Evolutionary conservation across 2,797 vertebrate species (phyloP).

Genomic region (Neosilurus mollespiculum): DNA sequence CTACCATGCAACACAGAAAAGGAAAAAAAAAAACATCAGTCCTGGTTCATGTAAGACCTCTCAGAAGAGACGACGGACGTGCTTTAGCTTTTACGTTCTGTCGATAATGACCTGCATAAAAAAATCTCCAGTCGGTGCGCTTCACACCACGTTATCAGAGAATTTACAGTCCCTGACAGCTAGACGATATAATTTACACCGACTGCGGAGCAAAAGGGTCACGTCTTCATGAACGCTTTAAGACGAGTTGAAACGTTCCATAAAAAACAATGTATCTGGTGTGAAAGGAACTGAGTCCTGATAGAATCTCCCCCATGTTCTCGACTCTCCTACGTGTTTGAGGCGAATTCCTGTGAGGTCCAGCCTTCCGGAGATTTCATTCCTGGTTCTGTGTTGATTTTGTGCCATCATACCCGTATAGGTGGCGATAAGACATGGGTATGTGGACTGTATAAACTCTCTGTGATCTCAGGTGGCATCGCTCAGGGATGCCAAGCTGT

Average conservation of each 20-base stretch:
- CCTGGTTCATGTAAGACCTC: slow-evolving; percentile 20
- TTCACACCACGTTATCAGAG: neutral
- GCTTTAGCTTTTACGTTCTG: neutral
- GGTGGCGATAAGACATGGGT: slow-evolving; percentile 56
- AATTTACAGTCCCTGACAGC: slow-evolving; percentile 6
- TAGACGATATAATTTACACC: slow-evolving; percentile 14
- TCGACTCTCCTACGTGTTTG: slow-evolving; percentile 44
- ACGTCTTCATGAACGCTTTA: neutral
- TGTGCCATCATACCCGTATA: slow-evolving; percentile 62
- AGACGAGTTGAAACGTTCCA: slow-evolving; percentile 11
- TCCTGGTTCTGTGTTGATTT: slow-evolving; percentile 69
- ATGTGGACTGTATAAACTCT: slow-evolving; percentile 80
- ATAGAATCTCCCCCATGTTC: slow-evolving; percentile 64
- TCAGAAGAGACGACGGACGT: neutral
- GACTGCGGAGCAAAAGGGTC: neutral
- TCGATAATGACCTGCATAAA: neutral
- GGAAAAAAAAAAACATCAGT: neutral
- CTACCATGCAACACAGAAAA: neutral
- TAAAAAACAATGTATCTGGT: slow-evolving; percentile 41
- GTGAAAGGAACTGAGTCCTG: slow-evolving; percentile 42
- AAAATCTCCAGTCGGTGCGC: slow-evolving; percentile 9
- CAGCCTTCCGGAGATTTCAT: slow-evolving; percentile 62
- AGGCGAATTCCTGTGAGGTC: slow-evolving; percentile 69
- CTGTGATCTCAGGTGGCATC: slow-evolving; percentile 48
- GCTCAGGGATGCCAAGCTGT: neutral